Evolutionary conservation across 2,797 vertebrate species (phyloP), one percentile per base, ranked within the genome.

Genomic region (Cephalopachus bancanus): DNA sequence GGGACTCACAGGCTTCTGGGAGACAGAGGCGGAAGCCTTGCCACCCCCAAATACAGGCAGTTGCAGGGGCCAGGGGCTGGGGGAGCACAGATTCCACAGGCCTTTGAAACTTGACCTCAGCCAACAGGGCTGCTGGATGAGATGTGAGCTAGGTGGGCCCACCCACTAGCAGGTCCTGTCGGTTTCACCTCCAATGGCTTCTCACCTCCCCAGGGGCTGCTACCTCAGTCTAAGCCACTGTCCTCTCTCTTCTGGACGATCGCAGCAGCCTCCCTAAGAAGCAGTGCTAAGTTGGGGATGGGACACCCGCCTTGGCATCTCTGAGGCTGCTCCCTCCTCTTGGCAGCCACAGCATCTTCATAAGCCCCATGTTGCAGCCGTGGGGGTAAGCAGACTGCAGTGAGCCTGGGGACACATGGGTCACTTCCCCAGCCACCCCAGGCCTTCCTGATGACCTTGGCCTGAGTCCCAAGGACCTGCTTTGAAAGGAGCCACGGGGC

Each of bases 371-470:
- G 2, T 24, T 4, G 20, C 22, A 26, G 86, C 37, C 26, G 4
- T 3, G 0, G 0, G 37, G n/a, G 16, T 1, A 1, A 76, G 78
- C 5, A 11, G 37, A n/a, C n/a, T n/a, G n/a, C n/a, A n/a, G n/a
- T n/a, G n/a, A n/a, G 9, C 17, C 85, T 86, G 19, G 51, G 17
- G 67, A 22, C 30, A 20, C 0, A 1, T 10, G 19, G 33, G 91
- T 28, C 55, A 33, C n/a, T 67, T 62, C 51, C 60, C 9, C 0
- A 2, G 60, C 60, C 72, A 4, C 22, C 83, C 75, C 4, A 0
- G 65, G 44, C 20, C 49, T 74, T 80, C 59, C 37, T 30, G 86
- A 12, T 7, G 44, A 91, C 30, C 72, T 85, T 89, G 92, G 81
- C 83, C 62, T 2, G 0, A 57, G 26, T 14, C 69, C 88, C 2